phyloP scores from a whole-genome alignment of 2,113 vertebrate genomes.

The Apus apus region DNA sequence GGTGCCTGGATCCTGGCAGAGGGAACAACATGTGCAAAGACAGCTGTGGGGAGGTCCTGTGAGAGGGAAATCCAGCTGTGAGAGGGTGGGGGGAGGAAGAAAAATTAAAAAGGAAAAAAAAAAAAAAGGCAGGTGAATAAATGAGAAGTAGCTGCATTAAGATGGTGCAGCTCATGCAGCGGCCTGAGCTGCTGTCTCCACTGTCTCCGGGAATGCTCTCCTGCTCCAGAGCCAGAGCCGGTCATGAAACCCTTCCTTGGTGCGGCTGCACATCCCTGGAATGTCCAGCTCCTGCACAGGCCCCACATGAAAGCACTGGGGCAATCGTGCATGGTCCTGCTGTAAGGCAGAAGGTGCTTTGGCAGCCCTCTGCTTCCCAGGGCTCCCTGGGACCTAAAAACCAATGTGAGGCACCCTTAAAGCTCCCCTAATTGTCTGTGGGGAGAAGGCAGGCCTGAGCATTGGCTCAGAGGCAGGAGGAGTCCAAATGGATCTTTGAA shows the following conservation, averaged over 20 bases:
- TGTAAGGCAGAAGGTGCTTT: rapidly evolving
- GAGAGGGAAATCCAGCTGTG: not conserved
- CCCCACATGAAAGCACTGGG: rapidly evolving
- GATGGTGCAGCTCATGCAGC: not conserved
- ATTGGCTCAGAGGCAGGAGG: not conserved
- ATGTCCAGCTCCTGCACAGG: rapidly evolving
- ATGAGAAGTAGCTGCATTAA: conserved; percentile 6
- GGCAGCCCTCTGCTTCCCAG: not conserved
- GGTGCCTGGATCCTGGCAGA: not conserved
- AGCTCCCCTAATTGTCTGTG: rapidly evolving
- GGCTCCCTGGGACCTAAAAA: not conserved
- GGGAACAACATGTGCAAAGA: not conserved
- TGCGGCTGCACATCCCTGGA: rapidly evolving
- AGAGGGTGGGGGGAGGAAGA: not conserved
- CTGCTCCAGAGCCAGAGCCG: not conserved
- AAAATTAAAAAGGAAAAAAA: not conserved
- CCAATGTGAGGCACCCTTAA: not conserved
- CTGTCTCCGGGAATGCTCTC: not conserved
- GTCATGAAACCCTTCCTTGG: not conserved
- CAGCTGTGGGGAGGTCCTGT: not conserved
- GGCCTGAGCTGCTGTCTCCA: not conserved
- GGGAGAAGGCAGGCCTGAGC: not conserved
- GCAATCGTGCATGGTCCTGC: not conserved
- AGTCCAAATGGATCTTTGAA: not conserved
- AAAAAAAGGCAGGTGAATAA: conserved; percentile 36